Evolutionary conservation across 2,888 invertebrate genomes (phyloP), one percentile per base, ranked within the genome.

Genomic region (Ochropleura leucogaster): DNA sequence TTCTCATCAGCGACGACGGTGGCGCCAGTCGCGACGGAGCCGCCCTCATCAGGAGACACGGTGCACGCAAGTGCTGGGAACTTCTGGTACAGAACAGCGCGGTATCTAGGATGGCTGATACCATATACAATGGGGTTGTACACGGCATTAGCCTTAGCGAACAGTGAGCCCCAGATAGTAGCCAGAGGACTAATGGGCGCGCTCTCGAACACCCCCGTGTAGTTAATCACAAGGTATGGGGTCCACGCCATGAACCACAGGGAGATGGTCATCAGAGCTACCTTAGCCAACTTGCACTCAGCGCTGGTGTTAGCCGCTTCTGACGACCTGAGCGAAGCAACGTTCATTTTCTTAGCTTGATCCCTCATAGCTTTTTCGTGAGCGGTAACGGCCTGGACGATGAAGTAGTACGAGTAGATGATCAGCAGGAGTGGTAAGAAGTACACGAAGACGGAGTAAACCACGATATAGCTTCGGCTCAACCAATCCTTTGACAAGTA

Each of bases 221-320:
- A 98, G 93, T 98, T 98, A 90, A 98, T 98, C 71, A 98, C 97
- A 84, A 98, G 95, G 90, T 99, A 99, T 9, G 99, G 99, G 40
- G 98, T 98, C 99, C 99, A 99, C 65, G 99, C 98, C 97, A 98
- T 97, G 96, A 99, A 98, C 98, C 99, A 99, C 85, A 99, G 94
- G 0, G 98, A 97, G 89, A 99, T 98, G 81, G 99, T 99, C 97
- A 98, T 98, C 91, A 99, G 96, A 68, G 99, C 99, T 71, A 99
- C 98, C 97, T 98, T 98, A 74, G 98, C 98, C 87, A 98, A 94
- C 97, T 98, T 98, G 93, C 98, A 98, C 94, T 98, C 98, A 14
- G 98, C 98, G 90, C 98, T 98, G 68, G 98, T 98, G 88, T 97
- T 97, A 18, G 97, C 97, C 85, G 97, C 97, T 90, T 98, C 98